Evolutionary conservation across 2,113 vertebrate genomes (phyloP).

Genomic region (Patagioenas fasciata): DNA sequence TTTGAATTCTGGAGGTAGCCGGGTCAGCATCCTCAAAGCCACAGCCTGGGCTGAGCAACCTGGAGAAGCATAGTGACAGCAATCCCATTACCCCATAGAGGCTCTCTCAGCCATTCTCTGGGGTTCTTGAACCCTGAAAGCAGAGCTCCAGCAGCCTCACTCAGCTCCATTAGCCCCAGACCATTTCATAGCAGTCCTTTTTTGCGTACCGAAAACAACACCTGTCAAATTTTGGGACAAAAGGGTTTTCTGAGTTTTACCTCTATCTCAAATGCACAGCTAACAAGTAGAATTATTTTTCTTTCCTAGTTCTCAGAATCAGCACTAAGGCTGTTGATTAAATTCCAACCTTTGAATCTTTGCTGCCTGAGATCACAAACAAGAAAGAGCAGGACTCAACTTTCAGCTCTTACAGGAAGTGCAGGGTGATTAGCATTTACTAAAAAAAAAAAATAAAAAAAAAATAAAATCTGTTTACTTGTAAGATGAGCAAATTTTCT

Average conservation of each 20-base stretch:
- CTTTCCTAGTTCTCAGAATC: neutral
- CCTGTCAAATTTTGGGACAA: neutral
- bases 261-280: neutral
- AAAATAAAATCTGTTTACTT: neutral
- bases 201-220: neutral
- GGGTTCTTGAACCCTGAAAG: neutral
- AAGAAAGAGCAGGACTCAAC: neutral
- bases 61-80: rapidly evolving
- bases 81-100: neutral
- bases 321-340: neutral
- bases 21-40: neutral
- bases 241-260: neutral
- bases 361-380: neutral
- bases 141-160: neutral
- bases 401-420: neutral
- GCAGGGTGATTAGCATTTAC: neutral
- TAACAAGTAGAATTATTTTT: neutral
- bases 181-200: neutral
- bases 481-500: neutral
- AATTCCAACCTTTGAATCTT: neutral
- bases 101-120: neutral
- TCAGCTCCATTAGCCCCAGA: neutral
- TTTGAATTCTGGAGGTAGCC: neutral
- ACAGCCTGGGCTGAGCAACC: neutral
- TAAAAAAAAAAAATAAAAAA: neutral